Percentiles rank a stretch among this genome's conserved stretches.
These are phyloP conservation scores for Mesaphorura yosii DNA, from an alignment of 1,140 invertebrate genomes.

Conservation along the genomic window DNA sequence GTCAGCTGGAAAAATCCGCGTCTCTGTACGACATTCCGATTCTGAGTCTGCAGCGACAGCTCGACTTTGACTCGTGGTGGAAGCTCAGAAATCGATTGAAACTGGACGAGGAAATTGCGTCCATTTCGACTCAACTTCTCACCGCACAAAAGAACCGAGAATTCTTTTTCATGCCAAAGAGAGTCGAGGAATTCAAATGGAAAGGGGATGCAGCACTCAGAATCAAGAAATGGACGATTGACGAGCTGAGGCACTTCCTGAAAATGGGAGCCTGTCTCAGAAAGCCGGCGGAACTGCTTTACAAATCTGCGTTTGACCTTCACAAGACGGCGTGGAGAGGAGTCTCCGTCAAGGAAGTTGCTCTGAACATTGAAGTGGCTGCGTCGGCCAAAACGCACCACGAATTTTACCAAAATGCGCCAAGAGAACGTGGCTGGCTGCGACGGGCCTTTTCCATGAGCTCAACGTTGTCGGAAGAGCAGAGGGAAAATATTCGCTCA, in stretches of 20 bases:
- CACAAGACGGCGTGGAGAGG: constrained; percentile 74
- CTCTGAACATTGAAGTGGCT: constrained; percentile 44
- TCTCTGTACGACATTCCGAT: constrained; percentile 56
- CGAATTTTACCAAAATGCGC: constrained; percentile 7
- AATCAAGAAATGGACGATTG: constrained; percentile 72
- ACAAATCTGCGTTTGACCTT: constrained; percentile 39
- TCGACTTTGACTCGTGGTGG: constrained; percentile 74
- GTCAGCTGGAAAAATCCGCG: constrained; percentile 63
- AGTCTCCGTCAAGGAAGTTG: constrained; percentile 62
- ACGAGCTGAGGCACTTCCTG: constrained; percentile 48
- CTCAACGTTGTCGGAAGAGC: constrained; percentile 24
- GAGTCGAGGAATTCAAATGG: constrained; percentile 56
- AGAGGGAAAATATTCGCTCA: constrained; percentile 24
- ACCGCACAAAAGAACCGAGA: constrained; percentile 67
- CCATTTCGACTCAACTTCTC: constrained; percentile 63
- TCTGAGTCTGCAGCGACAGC: constrained; percentile 53
- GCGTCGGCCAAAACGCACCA: constrained; percentile 18
- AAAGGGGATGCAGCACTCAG: constrained; percentile 62
- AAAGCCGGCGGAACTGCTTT: neutral
- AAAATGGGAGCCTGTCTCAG: constrained; percentile 8
- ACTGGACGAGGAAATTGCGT: constrained; percentile 62
- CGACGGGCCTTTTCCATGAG: constrained; percentile 31
- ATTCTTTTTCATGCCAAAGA: constrained; percentile 63
- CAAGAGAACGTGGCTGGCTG: constrained; percentile 15
- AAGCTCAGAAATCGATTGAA: constrained; percentile 62